Evolutionary conservation across 2,888 invertebrate genomes (phyloP).

Genomic region (Mesorhabditis belari): DNA sequence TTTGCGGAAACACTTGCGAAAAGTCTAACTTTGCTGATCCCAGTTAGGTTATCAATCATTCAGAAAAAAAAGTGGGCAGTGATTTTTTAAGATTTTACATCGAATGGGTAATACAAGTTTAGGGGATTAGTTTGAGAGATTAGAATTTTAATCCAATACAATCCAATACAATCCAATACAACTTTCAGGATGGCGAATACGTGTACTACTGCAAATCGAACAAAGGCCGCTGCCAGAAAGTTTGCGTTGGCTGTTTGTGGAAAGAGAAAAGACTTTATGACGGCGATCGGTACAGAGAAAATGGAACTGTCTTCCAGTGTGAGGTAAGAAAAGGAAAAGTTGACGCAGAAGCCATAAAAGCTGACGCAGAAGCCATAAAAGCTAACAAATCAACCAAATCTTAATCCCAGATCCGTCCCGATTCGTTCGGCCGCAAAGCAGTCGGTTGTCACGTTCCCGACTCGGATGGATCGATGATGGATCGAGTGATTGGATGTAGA

Average conservation of each 20-base stretch:
- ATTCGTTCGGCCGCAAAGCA: constrained; percentile 32
- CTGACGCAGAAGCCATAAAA: neutral
- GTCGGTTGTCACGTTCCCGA: constrained; percentile 38
- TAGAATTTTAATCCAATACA: neutral
- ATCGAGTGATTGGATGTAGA: constrained; percentile 43
- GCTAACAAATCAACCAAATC: neutral
- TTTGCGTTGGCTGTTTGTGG: constrained; percentile 40
- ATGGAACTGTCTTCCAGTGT: constrained; percentile 43
- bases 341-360: neutral
- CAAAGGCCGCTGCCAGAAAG: constrained; percentile 36
- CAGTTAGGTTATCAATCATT: too few relatives aligned
- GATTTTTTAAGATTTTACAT: too few relatives aligned
- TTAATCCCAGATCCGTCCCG: constrained; percentile 28
- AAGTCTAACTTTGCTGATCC: too few relatives aligned
- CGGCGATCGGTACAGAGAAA: constrained; percentile 41
- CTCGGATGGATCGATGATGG: constrained; percentile 31
- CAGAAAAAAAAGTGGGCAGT: too few relatives aligned
- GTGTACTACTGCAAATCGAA: constrained; percentile 46
- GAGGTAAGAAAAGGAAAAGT: constrained; percentile 17
- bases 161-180: too few relatives aligned
- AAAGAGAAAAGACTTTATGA: constrained; percentile 37
- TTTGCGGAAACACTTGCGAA: too few relatives aligned
- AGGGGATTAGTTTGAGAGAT: neutral
- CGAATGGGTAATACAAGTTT: too few relatives aligned
- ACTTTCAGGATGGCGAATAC: constrained; percentile 45